phyloP scores from a whole-genome alignment of 2,888 invertebrate genomes.

The Metalampra italica region DNA sequence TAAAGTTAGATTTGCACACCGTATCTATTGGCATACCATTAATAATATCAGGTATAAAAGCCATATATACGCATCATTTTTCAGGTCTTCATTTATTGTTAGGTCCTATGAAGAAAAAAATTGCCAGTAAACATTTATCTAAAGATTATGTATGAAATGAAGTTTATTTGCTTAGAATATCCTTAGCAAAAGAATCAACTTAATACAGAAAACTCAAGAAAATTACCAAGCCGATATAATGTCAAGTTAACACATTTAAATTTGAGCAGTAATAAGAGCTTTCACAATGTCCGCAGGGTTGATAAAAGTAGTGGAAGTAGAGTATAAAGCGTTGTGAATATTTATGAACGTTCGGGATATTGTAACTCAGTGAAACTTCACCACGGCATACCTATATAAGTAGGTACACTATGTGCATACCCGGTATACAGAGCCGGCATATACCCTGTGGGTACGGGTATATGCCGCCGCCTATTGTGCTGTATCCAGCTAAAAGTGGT shows the following conservation, averaged over 20 bases:
- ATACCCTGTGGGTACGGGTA: conserved; percentile 14
- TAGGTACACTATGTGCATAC: no score
- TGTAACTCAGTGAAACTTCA: conserved; percentile 56
- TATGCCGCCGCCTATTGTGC: conserved; percentile 43
- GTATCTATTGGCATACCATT: no score
- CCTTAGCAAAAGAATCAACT: no score
- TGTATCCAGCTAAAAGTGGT: conserved; percentile 53
- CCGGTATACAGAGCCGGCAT: no score
- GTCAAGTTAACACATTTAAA: conserved; percentile 31
- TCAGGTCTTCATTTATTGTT: no score
- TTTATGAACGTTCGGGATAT: conserved; percentile 65
- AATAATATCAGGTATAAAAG: no score
- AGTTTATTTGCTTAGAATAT: no score
- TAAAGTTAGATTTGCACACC: no score
- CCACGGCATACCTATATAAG: conserved; percentile 34
- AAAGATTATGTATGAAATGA: no score
- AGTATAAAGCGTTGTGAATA: conserved; percentile 57
- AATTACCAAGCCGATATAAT: conserved; percentile 21
- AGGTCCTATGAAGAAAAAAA: no score
- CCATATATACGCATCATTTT: no score
- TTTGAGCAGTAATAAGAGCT: conserved; percentile 28
- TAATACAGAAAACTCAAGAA: not conserved
- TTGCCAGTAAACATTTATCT: no score
- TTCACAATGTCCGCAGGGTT: conserved; percentile 32
- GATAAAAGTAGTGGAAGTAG: conserved; percentile 45